Evolutionary conservation across 2,888 invertebrate species (phyloP).

Genomic region (Rugalucina vietnamica): DNA sequence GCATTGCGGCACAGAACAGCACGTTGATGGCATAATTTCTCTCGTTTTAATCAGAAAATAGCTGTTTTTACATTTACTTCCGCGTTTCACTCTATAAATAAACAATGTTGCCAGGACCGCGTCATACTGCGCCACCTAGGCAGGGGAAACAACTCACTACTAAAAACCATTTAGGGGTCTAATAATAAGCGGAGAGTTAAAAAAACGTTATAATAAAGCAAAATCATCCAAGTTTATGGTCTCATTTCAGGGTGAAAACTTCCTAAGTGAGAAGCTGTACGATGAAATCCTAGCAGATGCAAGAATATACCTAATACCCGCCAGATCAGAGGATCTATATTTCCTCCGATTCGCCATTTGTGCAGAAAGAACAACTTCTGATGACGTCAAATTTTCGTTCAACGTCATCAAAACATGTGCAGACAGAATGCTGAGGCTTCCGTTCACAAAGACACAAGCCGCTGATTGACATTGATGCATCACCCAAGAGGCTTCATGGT

Average conservation of each 20-base stretch:
- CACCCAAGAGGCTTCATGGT: conserved; percentile 35
- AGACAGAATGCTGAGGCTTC: conserved; percentile 37
- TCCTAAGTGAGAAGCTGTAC: conserved; percentile 58
- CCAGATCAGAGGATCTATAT: conserved; percentile 59
- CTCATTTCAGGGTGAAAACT: conserved; percentile 57
- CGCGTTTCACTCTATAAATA: too few relatives aligned
- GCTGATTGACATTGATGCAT: conserved; percentile 54
- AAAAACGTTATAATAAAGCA: too few relatives aligned
- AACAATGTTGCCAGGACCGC: too few relatives aligned
- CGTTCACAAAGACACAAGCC: conserved; percentile 38
- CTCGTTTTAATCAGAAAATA: too few relatives aligned
- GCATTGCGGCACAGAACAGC: too few relatives aligned
- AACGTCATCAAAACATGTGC: conserved; percentile 57
- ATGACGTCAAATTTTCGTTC: conserved; percentile 61
- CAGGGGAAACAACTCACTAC: too few relatives aligned
- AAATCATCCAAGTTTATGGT: too few relatives aligned
- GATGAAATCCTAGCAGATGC: conserved; percentile 61
- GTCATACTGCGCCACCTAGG: too few relatives aligned
- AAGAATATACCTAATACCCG: conserved; percentile 66
- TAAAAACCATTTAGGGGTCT: too few relatives aligned
- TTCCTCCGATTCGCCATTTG: conserved; percentile 66
- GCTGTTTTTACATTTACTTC: too few relatives aligned
- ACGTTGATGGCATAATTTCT: too few relatives aligned
- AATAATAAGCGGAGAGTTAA: too few relatives aligned
- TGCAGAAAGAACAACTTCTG: conserved; percentile 63